Conservation (phyloP, 1,140 invertebrate species). For the Phocides pigmalion region DNA sequence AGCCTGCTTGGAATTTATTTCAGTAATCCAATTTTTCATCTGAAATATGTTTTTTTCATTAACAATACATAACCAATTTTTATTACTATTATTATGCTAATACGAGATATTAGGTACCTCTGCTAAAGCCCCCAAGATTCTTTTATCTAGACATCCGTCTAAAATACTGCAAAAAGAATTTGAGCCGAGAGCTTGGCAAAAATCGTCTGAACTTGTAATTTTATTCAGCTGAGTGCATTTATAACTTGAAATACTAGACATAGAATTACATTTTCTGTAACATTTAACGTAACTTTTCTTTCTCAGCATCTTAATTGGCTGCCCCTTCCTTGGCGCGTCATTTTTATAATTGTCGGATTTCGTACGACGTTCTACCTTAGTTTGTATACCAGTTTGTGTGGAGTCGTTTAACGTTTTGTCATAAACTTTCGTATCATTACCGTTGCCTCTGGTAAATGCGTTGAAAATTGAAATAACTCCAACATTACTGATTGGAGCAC, state of each 20-base stretch:
- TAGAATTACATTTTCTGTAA: constrained; percentile 70
- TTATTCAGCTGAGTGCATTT: constrained; percentile 51
- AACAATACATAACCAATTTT: no score
- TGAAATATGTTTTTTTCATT: constrained; percentile 48
- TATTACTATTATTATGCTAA: no score
- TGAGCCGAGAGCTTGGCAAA: constrained; percentile 60
- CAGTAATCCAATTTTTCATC: constrained; percentile 69
- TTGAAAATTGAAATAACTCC: constrained; percentile 19
- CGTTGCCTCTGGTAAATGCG: constrained; percentile 6
- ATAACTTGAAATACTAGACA: constrained; percentile 49
- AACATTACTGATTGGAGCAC: constrained; percentile 1
- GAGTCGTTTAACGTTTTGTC: neutral
- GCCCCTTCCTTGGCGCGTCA: neutral
- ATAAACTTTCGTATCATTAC: neutral
- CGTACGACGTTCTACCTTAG: neutral
- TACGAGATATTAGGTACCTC: no score
- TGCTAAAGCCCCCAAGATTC: constrained; percentile 37
- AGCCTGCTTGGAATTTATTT: constrained; percentile 64
- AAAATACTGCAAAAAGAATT: constrained; percentile 44
- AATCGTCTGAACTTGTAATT: constrained; percentile 64
- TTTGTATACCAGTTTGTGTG: neutral
- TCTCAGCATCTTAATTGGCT: constrained; percentile 23
- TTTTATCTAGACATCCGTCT: constrained; percentile 57
- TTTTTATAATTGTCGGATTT: constrained; percentile 5
- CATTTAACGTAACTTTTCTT: constrained; percentile 56